These are phyloP conservation scores for Otus sunia DNA, from an alignment of 2,113 vertebrate genomes.

Conservation along the genomic window DNA sequence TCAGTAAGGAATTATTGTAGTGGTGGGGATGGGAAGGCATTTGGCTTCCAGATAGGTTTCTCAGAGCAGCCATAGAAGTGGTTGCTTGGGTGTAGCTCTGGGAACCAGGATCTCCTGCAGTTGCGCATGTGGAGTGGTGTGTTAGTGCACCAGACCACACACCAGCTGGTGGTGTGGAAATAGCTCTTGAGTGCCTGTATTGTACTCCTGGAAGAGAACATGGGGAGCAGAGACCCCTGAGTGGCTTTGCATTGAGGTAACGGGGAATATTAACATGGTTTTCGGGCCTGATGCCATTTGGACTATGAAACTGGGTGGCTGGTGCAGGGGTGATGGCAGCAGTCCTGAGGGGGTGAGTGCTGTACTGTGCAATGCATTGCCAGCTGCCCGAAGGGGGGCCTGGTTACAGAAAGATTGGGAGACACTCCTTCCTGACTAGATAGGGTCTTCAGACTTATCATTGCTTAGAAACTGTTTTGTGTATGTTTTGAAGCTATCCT, in stretches of 20 bases:
- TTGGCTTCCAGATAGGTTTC: not conserved
- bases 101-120: not conserved
- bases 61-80: fast-evolving
- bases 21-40: not conserved
- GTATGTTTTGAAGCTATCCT: not conserved
- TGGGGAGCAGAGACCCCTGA: not conserved
- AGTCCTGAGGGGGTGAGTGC: fast-evolving
- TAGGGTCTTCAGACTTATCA: not conserved
- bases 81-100: not conserved
- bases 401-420: not conserved
- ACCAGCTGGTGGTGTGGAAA: not conserved
- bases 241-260: not conserved
- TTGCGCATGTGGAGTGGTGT: not conserved
- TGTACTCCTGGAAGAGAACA: not conserved
- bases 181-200: not conserved
- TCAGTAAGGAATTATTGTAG: not conserved
- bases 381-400: not conserved
- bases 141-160: not conserved
- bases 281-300: not conserved
- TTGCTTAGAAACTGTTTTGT: not conserved
- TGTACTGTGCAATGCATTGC: fast-evolving
- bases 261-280: fast-evolving
- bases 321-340: not conserved
- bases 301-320: fast-evolving
- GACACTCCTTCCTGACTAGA: not conserved